Conservation (phyloP, 2,888 invertebrate genomes). For the Chymomyza amoena region DNA sequence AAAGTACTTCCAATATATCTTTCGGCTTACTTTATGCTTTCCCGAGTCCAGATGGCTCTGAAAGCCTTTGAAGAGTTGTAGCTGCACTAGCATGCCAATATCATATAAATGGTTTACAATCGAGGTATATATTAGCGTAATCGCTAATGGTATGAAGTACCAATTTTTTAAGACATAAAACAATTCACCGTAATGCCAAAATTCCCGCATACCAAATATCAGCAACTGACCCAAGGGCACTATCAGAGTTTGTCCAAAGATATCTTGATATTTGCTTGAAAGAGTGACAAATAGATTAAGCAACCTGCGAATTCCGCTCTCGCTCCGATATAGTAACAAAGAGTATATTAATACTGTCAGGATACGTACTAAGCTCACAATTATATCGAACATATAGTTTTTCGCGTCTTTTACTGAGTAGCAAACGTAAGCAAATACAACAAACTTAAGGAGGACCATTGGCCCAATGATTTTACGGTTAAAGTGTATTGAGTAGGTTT, state of each 20-base stretch:
- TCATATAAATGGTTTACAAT: not conserved
- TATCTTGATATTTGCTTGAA: not conserved
- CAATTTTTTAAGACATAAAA: too few species aligned
- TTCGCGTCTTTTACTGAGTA: too few species aligned
- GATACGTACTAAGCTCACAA: not conserved
- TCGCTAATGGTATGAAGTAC: too few species aligned
- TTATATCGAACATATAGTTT: too few species aligned
- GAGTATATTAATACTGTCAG: not conserved
- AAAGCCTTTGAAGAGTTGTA: not conserved
- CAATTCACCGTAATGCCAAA: not conserved
- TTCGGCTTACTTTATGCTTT: not conserved
- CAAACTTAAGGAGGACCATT: accelerated
- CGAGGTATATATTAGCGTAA: not conserved
- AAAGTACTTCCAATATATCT: not conserved
- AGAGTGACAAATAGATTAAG: not conserved
- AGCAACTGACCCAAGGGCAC: not conserved
- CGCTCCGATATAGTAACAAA: not conserved
- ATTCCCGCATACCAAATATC: not conserved
- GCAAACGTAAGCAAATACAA: too few species aligned
- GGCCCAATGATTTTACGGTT: not conserved
- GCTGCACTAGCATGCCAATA: not conserved
- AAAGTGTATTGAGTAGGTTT: not conserved
- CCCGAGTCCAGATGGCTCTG: not conserved
- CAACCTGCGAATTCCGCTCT: not conserved
- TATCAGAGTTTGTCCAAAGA: not conserved